Base-by-base conservation (phyloP, 2,888 invertebrate species). In the Hypena proboscidalis region DNA sequence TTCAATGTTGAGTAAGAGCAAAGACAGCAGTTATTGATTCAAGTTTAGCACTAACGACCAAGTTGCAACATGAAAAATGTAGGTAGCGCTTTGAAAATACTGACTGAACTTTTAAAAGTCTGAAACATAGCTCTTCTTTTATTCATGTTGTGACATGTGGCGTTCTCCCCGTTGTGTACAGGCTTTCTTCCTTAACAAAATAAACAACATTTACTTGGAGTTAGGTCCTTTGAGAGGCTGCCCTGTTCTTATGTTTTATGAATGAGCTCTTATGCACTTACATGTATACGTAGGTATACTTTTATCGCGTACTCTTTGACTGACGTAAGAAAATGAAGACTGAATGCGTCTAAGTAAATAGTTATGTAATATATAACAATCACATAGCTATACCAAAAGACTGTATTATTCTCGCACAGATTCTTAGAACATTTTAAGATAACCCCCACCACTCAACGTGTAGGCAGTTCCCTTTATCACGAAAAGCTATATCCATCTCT, bases 71-170 rank as follows among this genome's bases (percentile, higher is more conserved):
- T 76, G 75, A 80, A 73, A 79, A 77, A 80, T 82, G 69, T 77
- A 74, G 57, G 67, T 72, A 80, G 74, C 62, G 74, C 82, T 77
- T 77, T 81, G 82, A 85, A 87, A 87, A 87, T 87, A 80, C 77
- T 69, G 77, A 70, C 70, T 70, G 68, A 85, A 89, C 80, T 89
- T 88, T 82, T 83, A 77, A 85, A 88, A 89, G 85, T 88, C 86
- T 88, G 85, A 82, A 85, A 85, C 84, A 82, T 83, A 78, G 83
- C 84, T 89, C 82, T 80, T 90, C 80, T 89, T 89, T 90, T 90
- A 90, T 90, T 90, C 90, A 90, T 90, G 82, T 65, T 77, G 85
- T 83, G 85, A 89, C 89, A 90, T 90, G 87, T 90, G 90, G 88
- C 83, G 82, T 80, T 79, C 82, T 77, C 80, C 70, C 65, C 77